These are phyloP conservation scores for Ametastegia equiseti DNA, from an alignment of 2,888 invertebrate genomes.

Conservation along the genomic window DNA sequence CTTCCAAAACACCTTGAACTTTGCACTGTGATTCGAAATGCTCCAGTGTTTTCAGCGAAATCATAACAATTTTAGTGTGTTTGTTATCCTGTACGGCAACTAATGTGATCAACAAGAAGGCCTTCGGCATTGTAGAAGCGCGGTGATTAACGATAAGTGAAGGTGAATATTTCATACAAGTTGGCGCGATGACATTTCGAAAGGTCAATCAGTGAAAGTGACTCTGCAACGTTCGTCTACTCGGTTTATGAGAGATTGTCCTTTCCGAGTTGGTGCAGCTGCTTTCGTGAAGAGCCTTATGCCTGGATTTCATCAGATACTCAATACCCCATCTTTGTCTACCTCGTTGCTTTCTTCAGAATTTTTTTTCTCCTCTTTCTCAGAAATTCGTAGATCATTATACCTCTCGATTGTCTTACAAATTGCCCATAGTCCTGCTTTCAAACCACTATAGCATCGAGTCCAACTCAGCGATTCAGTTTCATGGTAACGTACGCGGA, in stretches of 20 bases:
- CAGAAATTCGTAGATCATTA: not conserved
- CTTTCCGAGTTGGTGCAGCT: not conserved
- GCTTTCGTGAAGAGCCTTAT: conserved; percentile 16
- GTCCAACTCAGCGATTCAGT: not conserved
- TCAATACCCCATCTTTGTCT: not conserved
- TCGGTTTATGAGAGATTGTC: conserved; percentile 20
- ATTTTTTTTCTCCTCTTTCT: too few species aligned
- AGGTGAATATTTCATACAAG: not conserved
- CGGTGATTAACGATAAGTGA: not conserved
- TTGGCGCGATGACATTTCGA: conserved; percentile 68
- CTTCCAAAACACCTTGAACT: too few species aligned
- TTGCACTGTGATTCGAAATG: too few species aligned
- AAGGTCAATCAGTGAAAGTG: conserved; percentile 72
- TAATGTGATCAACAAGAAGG: too few species aligned
- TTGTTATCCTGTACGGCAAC: too few species aligned
- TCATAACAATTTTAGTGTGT: too few species aligned
- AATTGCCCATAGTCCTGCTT: not conserved
- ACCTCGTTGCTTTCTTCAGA: not conserved
- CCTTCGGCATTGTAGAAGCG: not conserved
- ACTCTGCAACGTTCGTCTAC: conserved; percentile 53
- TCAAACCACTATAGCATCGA: not conserved
- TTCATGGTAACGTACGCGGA: not conserved
- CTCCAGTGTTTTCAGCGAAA: too few species aligned
- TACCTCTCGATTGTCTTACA: not conserved
- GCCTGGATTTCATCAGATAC: not conserved